Conservation (phyloP, 2,888 invertebrate species). For the Napeogenes inachia region DNA sequence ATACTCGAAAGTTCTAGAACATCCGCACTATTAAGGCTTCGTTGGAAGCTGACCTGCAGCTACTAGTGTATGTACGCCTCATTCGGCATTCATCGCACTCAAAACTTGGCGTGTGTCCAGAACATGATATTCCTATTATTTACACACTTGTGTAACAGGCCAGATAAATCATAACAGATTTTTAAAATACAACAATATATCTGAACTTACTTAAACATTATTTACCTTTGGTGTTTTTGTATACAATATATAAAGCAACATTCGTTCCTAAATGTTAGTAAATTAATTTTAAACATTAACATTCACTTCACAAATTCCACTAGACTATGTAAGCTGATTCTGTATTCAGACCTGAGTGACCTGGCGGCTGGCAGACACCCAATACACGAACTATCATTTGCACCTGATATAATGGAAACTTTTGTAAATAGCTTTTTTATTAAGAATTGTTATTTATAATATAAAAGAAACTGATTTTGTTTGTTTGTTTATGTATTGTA, state of each 20-base stretch:
- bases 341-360: neutral
- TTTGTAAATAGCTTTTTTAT: no score
- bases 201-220: no score
- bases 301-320: neutral
- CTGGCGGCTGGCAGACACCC: constrained; percentile 3
- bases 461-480: no score
- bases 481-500: no score
- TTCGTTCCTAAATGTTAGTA: neutral
- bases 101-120: constrained; percentile 10
- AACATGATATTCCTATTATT: constrained; percentile 12
- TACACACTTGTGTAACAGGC: constrained; percentile 8
- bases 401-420: constrained; percentile 2
- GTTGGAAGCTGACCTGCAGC: constrained; percentile 6
- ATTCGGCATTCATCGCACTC: constrained; percentile 18
- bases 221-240: neutral
- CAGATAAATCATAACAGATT: neutral
- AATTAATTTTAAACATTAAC: neutral
- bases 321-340: neutral
- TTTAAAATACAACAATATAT: no score
- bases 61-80: constrained; percentile 18
- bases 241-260: neutral
- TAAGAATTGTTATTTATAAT: no score
- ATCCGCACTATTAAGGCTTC: constrained; percentile 3
- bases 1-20: no score
- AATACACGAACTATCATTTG: neutral